Conservation (phyloP, 2,888 invertebrate genomes). For the Heliconius cydno region DNA sequence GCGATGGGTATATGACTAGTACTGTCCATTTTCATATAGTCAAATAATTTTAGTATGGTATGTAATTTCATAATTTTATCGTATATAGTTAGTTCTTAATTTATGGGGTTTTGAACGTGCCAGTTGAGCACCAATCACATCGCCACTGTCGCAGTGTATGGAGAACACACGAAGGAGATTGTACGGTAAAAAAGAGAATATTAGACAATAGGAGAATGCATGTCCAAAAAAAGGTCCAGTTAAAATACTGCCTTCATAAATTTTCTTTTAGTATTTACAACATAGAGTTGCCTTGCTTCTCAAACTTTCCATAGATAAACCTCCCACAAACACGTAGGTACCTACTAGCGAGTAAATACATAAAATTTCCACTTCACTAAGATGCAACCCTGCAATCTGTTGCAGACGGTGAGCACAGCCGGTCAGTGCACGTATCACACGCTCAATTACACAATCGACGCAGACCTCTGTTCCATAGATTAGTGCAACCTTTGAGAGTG, state of each 20-base stretch:
- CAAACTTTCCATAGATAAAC: neutral
- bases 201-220: too few species aligned
- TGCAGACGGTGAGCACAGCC: conserved; percentile 67
- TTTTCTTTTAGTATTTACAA: too few species aligned
- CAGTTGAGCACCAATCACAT: too few species aligned
- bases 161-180: too few species aligned
- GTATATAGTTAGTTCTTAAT: too few species aligned
- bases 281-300: neutral
- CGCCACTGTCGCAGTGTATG: too few species aligned
- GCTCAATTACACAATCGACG: conserved; percentile 67
- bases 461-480: conserved; percentile 40
- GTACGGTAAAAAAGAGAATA: too few species aligned
- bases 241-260: too few species aligned
- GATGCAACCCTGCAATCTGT: conserved; percentile 53
- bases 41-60: neutral
- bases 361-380: conserved; percentile 41
- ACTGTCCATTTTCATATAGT: neutral
- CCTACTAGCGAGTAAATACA: conserved; percentile 20
- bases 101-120: too few species aligned
- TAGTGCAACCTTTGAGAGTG: conserved; percentile 37
- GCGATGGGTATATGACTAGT: neutral
- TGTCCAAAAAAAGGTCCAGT: too few species aligned
- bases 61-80: neutral
- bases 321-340: neutral
- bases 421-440: conserved; percentile 71